Conservation (phyloP, 2,797 vertebrate genomes). For the Apodemus agrarius region DNA sequence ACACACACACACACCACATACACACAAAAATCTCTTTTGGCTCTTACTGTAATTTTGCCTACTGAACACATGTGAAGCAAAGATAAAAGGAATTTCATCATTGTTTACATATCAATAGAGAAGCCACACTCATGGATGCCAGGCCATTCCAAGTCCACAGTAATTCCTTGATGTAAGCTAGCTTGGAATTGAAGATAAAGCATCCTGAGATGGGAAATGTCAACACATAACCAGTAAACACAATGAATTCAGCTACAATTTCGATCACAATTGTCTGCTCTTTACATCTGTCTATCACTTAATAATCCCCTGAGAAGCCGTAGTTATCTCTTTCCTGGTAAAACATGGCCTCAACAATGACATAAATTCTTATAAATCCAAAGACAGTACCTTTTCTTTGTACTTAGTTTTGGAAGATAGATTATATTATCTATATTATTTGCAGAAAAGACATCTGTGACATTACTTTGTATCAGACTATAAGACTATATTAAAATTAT, state of each 20-base stretch:
- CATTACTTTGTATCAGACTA: background rate
- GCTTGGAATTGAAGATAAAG: background rate
- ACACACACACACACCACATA: background rate
- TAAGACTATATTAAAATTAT: background rate
- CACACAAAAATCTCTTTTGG: background rate
- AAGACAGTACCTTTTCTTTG: background rate
- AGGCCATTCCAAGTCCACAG: background rate
- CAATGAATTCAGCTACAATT: background rate
- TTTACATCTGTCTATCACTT: background rate
- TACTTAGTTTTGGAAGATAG: background rate
- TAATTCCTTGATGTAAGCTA: background rate
- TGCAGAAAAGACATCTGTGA: background rate
- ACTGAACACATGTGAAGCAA: background rate
- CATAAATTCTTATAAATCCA: background rate
- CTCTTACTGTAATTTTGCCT: background rate
- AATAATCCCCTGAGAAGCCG: background rate
- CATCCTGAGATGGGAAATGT: background rate
- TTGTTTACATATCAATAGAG: background rate
- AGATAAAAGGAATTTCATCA: rapidly evolving
- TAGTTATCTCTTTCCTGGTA: background rate
- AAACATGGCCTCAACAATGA: background rate
- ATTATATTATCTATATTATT: background rate
- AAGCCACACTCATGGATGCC: background rate
- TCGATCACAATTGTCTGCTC: background rate
- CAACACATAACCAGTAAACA: background rate